These are phyloP conservation scores for Holocentrus rufus DNA, from an alignment of 2,797 vertebrate species.

Conservation along the genomic window DNA sequence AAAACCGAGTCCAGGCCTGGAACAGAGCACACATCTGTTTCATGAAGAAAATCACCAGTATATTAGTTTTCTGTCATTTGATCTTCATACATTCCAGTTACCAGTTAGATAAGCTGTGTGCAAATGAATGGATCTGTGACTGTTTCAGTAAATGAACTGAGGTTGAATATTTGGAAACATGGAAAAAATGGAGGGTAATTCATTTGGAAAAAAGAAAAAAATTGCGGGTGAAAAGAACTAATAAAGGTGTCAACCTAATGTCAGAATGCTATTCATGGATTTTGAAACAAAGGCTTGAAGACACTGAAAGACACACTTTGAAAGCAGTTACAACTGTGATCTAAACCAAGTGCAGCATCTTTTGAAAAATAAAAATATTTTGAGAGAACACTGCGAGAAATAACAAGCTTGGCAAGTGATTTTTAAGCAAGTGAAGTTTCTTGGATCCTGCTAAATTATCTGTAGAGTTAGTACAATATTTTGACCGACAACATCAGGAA, in stretches of 20 bases:
- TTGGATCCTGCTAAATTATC: slow-evolving; percentile 36
- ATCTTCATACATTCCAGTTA: slow-evolving; percentile 12
- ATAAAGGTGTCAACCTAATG: slow-evolving; percentile 32
- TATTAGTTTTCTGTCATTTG: slow-evolving; percentile 4
- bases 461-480: slow-evolving; percentile 25
- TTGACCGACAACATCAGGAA: slow-evolving; percentile 51
- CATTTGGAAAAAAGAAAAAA: slow-evolving; percentile 24
- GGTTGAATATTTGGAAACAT: slow-evolving; percentile 10
- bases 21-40: slow-evolving; percentile 21
- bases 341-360: slow-evolving; percentile 80
- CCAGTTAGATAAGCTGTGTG: slow-evolving; percentile 1
- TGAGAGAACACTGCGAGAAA: slow-evolving; percentile 69
- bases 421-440: slow-evolving; percentile 40
- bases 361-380: slow-evolving; percentile 67
- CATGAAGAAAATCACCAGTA: slow-evolving; percentile 7
- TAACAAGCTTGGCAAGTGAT: slow-evolving; percentile 70
- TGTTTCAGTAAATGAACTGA: slow-evolving; percentile 20
- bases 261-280: slow-evolving; percentile 35
- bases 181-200: slow-evolving; percentile 19
- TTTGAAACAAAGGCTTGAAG: slow-evolving; percentile 50
- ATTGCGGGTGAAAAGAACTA: slow-evolving; percentile 34
- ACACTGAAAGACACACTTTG: slow-evolving; percentile 56
- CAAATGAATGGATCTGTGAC: slow-evolving; percentile 28
- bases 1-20: slow-evolving; percentile 30
- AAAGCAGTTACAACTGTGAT: slow-evolving; percentile 74